A percentile compares a stretch with the other conserved stretches of the same genome.
These are phyloP conservation scores for Harmothoe impar DNA, from an alignment of 2,888 invertebrate species.

Conservation along the genomic window DNA sequence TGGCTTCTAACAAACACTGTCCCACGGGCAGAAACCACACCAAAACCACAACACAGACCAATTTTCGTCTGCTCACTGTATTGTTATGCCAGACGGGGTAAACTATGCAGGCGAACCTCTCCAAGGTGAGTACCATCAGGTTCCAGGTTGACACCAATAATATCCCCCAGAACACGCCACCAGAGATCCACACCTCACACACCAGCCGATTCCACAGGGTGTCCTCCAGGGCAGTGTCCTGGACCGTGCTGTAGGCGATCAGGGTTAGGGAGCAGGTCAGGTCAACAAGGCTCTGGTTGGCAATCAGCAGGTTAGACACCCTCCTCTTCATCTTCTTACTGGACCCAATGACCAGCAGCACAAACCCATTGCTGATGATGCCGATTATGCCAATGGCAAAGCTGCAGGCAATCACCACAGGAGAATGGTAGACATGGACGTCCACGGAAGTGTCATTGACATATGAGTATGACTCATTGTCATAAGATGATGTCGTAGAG, in stretches of 20 bases:
- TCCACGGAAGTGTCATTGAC: not conserved
- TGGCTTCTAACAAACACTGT: slow-evolving; percentile 29
- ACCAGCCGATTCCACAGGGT: not conserved
- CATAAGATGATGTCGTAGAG: not conserved
- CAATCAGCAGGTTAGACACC: not conserved
- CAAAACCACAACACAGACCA: not conserved
- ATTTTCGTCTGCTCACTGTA: not conserved
- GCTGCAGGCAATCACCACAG: slow-evolving; percentile 43
- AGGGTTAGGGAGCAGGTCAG: slow-evolving; percentile 48
- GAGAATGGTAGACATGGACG: slow-evolving; percentile 40
- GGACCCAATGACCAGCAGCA: slow-evolving; percentile 28
- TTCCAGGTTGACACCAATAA: slow-evolving; percentile 41
- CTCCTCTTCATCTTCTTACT: slow-evolving; percentile 36
- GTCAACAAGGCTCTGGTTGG: slow-evolving; percentile 52
- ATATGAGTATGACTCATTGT: not conserved
- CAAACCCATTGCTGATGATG: slow-evolving; percentile 54
- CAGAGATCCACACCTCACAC: slow-evolving; percentile 55
- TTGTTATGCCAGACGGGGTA: slow-evolving; percentile 50
- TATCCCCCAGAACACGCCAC: slow-evolving; percentile 47
- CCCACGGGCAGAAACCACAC: slow-evolving; percentile 35
- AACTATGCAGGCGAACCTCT: slow-evolving; percentile 28
- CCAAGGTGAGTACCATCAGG: slow-evolving; percentile 46
- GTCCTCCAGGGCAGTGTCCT: not conserved
- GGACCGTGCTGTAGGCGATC: slow-evolving; percentile 47
- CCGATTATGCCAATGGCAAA: slow-evolving; percentile 52